Percentiles rank a stretch among this genome's conserved stretches.
phyloP scores from a whole-genome alignment of 2,888 invertebrate genomes.

The Xestia sexstrigata region DNA sequence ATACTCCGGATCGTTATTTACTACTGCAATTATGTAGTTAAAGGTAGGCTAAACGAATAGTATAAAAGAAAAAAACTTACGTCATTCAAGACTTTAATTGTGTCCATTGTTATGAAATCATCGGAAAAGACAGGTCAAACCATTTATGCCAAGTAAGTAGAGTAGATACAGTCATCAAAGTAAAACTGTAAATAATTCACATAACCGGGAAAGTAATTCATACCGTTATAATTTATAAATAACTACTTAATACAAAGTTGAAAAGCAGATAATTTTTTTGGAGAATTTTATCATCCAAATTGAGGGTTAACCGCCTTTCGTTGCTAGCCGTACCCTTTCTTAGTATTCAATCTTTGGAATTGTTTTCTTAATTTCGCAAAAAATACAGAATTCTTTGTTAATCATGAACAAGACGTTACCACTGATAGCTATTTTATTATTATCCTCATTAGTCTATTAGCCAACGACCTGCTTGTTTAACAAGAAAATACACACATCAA shows the following conservation, averaged over 20 bases:
- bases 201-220: not conserved
- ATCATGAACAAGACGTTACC: not conserved
- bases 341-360: not conserved
- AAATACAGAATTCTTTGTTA: not conserved
- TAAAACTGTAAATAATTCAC: not conserved
- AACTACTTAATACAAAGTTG: not conserved
- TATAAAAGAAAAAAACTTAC: not conserved
- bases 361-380: slow-evolving; percentile 13
- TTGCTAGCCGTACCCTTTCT: slow-evolving; percentile 29
- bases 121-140: slow-evolving; percentile 23
- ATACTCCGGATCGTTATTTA: not conserved
- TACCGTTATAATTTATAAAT: not conserved
- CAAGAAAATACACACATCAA: no score
- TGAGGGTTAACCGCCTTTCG: not conserved
- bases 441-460: not conserved
- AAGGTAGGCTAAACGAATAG: slow-evolving; percentile 1
- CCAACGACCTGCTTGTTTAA: not conserved
- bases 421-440: slow-evolving; percentile 1
- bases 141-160: slow-evolving; percentile 8
- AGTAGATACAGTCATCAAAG: slow-evolving; percentile 19
- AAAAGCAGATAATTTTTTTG: not conserved
- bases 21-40: slow-evolving; percentile 10
- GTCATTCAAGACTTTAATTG: slow-evolving; percentile 9
- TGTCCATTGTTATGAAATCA: slow-evolving; percentile 27
- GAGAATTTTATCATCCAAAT: not conserved